A percentile compares a stretch with the other conserved stretches of the same genome.
These are phyloP conservation scores for Cirrhinus molitorella DNA, from an alignment of 2,797 vertebrate species.

Conservation along the genomic window DNA sequence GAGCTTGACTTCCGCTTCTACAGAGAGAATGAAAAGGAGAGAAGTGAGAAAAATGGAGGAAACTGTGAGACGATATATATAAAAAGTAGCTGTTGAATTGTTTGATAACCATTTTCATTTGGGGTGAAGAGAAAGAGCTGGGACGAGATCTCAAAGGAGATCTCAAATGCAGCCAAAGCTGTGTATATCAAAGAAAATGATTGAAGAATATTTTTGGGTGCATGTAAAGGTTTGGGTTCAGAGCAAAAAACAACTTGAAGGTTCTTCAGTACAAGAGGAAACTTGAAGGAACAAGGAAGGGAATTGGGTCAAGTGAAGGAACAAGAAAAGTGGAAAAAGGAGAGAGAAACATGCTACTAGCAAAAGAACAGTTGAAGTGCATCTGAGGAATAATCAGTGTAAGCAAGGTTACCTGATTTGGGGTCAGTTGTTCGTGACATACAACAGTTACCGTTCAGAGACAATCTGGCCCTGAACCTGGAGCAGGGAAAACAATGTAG, in stretches of 20 bases:
- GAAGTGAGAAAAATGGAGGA: slow-evolving; percentile 47
- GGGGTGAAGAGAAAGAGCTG: background rate
- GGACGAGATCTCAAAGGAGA: background rate
- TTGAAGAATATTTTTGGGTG: background rate
- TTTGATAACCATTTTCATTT: slow-evolving; percentile 6
- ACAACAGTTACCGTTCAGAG: background rate
- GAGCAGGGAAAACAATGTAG: background rate
- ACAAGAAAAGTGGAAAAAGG: slow-evolving; percentile 2
- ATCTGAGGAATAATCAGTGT: slow-evolving; percentile 17
- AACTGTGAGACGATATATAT: background rate
- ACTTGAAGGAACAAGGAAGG: background rate
- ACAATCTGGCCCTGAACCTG: slow-evolving; percentile 5
- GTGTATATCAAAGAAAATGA: background rate
- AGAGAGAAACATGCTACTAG: slow-evolving; percentile 22
- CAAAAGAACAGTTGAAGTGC: slow-evolving; percentile 3
- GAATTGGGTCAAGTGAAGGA: slow-evolving; percentile 27
- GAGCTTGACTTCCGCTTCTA: slow-evolving; percentile 86
- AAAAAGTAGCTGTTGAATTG: background rate
- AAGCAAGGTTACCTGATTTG: slow-evolving; percentile 25
- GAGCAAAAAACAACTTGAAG: background rate
- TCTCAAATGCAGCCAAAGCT: background rate
- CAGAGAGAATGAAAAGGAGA: slow-evolving; percentile 55
- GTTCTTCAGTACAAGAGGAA: slow-evolving; percentile 5
- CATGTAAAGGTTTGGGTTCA: slow-evolving; percentile 22
- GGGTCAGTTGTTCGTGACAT: background rate